phyloP scores from a whole-genome alignment of 2,888 invertebrate genomes.

The Timema podura region DNA sequence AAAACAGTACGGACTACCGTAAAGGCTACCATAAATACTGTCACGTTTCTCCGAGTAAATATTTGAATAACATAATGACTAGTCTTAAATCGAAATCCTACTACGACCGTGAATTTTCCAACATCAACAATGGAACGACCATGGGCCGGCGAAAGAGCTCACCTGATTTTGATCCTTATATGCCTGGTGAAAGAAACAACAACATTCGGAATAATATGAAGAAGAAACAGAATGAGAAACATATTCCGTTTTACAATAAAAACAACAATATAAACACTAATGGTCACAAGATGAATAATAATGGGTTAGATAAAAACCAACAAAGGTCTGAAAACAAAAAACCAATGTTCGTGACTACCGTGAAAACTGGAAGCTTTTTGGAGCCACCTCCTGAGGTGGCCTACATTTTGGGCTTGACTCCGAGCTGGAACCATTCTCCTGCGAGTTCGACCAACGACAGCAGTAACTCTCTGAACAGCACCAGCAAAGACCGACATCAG shows the following conservation, averaged over 20 bases:
- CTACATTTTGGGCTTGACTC: conserved; percentile 55
- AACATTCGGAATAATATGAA: conserved; percentile 16
- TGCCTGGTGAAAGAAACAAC: conserved; percentile 10
- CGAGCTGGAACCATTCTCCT: conserved; percentile 29
- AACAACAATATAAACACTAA: conserved; percentile 7
- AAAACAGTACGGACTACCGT: no score
- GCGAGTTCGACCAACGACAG: conserved; percentile 44
- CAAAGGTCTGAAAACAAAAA: conserved; percentile 28
- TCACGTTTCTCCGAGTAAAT: conserved; percentile 11
- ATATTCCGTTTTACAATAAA: neutral
- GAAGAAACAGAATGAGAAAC: neutral
- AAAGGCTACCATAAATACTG: conserved; percentile 16
- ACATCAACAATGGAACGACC: neutral
- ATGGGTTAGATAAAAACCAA: conserved; percentile 4
- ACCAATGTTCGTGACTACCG: conserved; percentile 70
- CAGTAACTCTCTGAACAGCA: conserved; percentile 39
- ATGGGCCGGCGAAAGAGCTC: neutral
- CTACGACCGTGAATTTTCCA: conserved; percentile 8
- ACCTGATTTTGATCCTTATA: neutral
- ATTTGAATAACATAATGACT: conserved; percentile 17
- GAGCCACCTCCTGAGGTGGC: conserved; percentile 73
- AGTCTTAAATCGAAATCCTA: neutral
- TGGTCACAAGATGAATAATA: neutral
- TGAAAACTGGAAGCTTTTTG: conserved; percentile 72
- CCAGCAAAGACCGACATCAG: conserved; percentile 26